phyloP scores from a whole-genome alignment of 2,113 vertebrate genomes.

The Gobiocypris rarus region DNA sequence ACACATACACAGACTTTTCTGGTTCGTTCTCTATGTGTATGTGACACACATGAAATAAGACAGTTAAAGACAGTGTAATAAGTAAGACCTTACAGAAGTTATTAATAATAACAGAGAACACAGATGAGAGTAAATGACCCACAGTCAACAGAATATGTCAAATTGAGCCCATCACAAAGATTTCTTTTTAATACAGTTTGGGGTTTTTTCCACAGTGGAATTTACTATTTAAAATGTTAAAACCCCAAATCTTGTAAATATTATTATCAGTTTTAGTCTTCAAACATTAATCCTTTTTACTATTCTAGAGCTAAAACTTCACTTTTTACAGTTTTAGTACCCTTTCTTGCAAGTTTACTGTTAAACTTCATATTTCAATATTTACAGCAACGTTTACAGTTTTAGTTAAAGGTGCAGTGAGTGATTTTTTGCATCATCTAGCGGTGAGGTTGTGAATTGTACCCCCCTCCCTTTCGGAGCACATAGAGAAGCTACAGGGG shows the following conservation, averaged over 20 bases:
- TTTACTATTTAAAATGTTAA: neutral
- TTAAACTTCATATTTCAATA: too few species aligned
- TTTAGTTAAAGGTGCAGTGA: too few species aligned
- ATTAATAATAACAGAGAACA: neutral
- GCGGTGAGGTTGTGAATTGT: too few species aligned
- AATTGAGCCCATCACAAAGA: neutral
- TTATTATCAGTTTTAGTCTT: neutral
- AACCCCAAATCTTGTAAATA: neutral
- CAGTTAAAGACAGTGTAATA: neutral
- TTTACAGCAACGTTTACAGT: too few species aligned
- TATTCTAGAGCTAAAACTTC: neutral
- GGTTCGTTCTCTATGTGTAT: neutral
- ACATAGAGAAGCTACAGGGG: too few species aligned
- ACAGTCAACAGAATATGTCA: neutral
- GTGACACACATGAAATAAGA: neutral
- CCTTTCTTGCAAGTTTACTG: neutral
- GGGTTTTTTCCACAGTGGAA: neutral
- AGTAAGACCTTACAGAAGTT: neutral
- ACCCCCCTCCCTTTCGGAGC: too few species aligned
- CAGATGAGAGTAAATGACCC: neutral
- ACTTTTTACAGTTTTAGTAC: neutral
- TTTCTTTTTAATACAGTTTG: too few species aligned
- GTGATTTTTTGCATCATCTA: neutral
- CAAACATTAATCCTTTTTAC: neutral
- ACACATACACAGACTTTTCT: neutral